Conservation (phyloP, 2,113 vertebrate genomes). For the Rhynchomys soricoides region DNA sequence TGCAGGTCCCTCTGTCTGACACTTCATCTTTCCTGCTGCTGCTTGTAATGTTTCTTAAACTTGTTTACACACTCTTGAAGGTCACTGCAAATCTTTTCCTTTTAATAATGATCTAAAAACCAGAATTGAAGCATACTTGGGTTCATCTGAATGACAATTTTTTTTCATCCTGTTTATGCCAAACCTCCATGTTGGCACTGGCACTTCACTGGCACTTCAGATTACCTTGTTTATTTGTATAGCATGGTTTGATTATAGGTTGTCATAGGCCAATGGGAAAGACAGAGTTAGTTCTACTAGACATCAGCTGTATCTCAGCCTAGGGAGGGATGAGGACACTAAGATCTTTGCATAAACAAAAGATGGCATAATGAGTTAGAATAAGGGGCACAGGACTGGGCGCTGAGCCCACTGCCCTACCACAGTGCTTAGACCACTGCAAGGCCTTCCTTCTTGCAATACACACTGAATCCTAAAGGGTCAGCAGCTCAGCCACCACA, state of each 20-base stretch:
- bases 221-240: not conserved
- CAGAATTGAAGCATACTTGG: not conserved
- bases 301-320: not conserved
- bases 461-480: not conserved
- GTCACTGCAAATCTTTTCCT: not conserved
- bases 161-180: too few species aligned
- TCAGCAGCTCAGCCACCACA: not conserved
- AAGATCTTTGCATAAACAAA: not conserved
- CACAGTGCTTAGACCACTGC: not conserved
- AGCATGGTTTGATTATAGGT: not conserved
- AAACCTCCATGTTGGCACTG: not conserved
- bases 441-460: not conserved
- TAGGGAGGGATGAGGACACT: not conserved
- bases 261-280: not conserved
- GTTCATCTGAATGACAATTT: not conserved
- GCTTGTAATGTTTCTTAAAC: not conserved
- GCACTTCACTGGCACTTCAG: too few species aligned
- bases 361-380: not conserved
- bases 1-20: not conserved
- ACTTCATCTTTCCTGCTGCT: not conserved
- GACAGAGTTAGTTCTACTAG: too few species aligned
- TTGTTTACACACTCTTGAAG: not conserved
- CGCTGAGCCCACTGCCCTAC: not conserved
- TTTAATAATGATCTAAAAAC: not conserved
- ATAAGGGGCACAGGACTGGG: not conserved